A percentile compares a stretch with the other conserved stretches of the same genome.
Conservation (phyloP, 2,113 vertebrate species). For the Hemiprocne comata region DNA sequence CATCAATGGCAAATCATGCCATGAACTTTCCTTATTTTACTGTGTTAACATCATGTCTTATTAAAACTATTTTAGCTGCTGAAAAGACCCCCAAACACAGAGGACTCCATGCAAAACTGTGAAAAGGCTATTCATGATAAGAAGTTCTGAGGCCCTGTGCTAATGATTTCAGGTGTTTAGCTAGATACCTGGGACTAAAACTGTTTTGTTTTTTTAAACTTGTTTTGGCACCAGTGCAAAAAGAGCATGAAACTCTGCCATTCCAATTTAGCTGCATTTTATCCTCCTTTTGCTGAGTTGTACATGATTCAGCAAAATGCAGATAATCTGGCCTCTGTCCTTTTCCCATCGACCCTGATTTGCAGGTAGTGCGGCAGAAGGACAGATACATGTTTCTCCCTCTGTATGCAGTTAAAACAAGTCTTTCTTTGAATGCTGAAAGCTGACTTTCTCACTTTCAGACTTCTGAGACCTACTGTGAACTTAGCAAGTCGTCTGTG, state of each 20-base stretch:
- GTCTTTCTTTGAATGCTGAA: background rate
- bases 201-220: background rate
- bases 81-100: background rate
- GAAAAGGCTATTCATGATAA: background rate
- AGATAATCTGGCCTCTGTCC: background rate
- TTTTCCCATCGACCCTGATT: slow-evolving; percentile 11
- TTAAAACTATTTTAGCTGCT: background rate
- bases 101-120: background rate
- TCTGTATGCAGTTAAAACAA: background rate
- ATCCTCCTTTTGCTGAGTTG: background rate
- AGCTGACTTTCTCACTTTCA: slow-evolving; percentile 13
- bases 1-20: background rate
- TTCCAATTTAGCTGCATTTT: background rate
- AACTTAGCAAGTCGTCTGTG: slow-evolving; percentile 32
- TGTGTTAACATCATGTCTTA: background rate
- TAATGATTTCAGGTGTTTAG: background rate
- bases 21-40: background rate
- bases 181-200: background rate
- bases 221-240: background rate
- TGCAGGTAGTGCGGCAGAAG: background rate
- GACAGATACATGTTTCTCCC: background rate
- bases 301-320: slow-evolving; percentile 23
- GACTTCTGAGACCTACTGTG: slow-evolving; percentile 35
- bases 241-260: background rate
- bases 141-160: background rate